Base-by-base conservation (phyloP, 2,797 vertebrate genomes). In the Anabas testudineus region DNA sequence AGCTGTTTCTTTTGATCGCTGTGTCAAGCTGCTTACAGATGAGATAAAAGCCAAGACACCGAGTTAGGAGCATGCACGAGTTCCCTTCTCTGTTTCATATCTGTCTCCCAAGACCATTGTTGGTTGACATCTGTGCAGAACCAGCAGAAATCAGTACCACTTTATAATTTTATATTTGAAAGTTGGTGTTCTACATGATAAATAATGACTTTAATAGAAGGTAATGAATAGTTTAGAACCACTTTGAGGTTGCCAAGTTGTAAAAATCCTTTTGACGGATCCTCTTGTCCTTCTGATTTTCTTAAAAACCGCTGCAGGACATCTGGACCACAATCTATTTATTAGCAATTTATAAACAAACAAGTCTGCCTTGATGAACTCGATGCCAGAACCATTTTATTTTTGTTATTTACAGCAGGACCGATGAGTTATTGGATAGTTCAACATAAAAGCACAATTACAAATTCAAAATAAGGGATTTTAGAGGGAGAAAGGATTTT, bases 111-210 rank as follows among this genome's bases (percentile, higher is more conserved):
- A 2, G 45, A 32, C n/a, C 60, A 43, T n/a, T n/a, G n/a, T n/a
- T n/a, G n/a, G n/a, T n/a, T n/a, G n/a, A 8, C 7, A 7, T 34
- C 10, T 10, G 34, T 34, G 10, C 21, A 0, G 18, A 48, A 8
- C 10, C 21, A 36, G 18, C 30, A 45, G 18, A 45, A 45, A 34
- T 48, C 46, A 49, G 62, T 0, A 18, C 46, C 9, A 2, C 7
- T 26, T 41, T 59, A 16, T 21, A 19, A 16, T 26, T 46, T 19
- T 24, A 14, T 15, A 19, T 48, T 6, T 9, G 3, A 47, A 14
- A 16, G 32, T 6, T 9, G 57, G 10, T 46, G 2, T 4, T 61
- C 36, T 14, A 22, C 0, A 19, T 34, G 45, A 16, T 19, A 24
- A 48, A 46, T 36, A 48, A 51, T 4, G 5, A 26, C 13, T 49